Conservation (phyloP, 2,113 vertebrate genomes). For the Tetrax tetrax region DNA sequence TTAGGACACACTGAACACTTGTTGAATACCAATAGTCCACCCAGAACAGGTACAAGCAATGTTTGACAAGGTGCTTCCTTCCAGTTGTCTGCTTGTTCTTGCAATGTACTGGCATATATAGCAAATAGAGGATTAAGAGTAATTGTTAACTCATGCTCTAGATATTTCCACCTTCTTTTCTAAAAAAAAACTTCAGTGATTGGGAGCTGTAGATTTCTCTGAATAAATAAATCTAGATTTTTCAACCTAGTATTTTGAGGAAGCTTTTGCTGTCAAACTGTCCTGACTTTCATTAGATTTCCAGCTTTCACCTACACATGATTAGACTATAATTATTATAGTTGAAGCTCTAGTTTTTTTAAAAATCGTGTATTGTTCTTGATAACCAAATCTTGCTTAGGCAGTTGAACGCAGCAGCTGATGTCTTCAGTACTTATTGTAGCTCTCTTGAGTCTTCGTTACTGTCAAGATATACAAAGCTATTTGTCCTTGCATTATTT, state of each 20-base stretch:
- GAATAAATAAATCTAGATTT: slow-evolving; percentile 22
- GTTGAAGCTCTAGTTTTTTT: background rate
- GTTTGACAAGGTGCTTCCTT: background rate
- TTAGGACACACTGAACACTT: background rate
- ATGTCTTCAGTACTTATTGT: background rate
- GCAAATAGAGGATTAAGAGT: background rate
- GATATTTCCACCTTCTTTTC: background rate
- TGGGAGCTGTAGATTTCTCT: background rate
- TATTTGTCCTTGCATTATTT: background rate
- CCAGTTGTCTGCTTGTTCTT: background rate
- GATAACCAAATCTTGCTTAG: background rate
- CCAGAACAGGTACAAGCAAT: background rate
- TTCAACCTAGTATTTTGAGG: background rate
- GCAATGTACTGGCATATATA: background rate
- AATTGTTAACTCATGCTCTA: background rate
- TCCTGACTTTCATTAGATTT: background rate
- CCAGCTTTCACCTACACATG: background rate
- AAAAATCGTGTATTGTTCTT: background rate
- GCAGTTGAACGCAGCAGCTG: background rate
- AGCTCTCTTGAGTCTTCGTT: background rate
- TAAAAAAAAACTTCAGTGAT: background rate
- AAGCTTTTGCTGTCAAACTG: slow-evolving; percentile 2
- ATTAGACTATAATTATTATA: background rate
- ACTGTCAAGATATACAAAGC: background rate
- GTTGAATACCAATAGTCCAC: background rate